Conservation (phyloP, 2,888 invertebrate species). For the Eristalinus sepulchralis region DNA sequence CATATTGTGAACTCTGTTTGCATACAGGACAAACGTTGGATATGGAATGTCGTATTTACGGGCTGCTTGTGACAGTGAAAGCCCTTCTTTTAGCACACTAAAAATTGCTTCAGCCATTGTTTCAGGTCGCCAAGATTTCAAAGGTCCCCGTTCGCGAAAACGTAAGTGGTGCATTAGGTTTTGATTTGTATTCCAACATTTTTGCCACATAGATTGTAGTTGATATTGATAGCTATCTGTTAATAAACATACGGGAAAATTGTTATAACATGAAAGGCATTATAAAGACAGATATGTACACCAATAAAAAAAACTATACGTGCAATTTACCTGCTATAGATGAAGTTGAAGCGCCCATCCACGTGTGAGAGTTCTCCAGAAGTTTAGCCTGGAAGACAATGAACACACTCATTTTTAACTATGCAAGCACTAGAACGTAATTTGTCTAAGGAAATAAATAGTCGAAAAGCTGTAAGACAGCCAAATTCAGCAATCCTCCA, state of each 20-base stretch:
- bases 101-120: constrained; percentile 98
- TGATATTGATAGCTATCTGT: constrained; percentile 97
- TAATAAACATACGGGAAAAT: constrained; percentile 73
- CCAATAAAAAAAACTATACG: no score
- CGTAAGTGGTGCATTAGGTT: constrained; percentile 94
- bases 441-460: background rate
- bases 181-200: constrained; percentile 97
- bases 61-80: constrained; percentile 94
- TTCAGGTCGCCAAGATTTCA: constrained; percentile 96
- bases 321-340: constrained; percentile 90
- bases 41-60: constrained; percentile 97
- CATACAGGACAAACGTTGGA: constrained; percentile 95
- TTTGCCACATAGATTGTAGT: constrained; percentile 97
- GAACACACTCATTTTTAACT: constrained; percentile 60
- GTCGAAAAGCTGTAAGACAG: background rate
- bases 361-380: constrained; percentile 94
- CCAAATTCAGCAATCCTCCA: background rate
- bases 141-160: constrained; percentile 94
- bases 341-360: constrained; percentile 94
- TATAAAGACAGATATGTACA: no score
- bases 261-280: background rate
- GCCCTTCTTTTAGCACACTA: constrained; percentile 94
- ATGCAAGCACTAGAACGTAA: constrained; percentile 39
- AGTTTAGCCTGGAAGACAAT: constrained; percentile 90
- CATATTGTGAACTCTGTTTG: constrained; percentile 96